phyloP scores from a whole-genome alignment of 2,113 vertebrate species.

The Hystrix brachyura region DNA sequence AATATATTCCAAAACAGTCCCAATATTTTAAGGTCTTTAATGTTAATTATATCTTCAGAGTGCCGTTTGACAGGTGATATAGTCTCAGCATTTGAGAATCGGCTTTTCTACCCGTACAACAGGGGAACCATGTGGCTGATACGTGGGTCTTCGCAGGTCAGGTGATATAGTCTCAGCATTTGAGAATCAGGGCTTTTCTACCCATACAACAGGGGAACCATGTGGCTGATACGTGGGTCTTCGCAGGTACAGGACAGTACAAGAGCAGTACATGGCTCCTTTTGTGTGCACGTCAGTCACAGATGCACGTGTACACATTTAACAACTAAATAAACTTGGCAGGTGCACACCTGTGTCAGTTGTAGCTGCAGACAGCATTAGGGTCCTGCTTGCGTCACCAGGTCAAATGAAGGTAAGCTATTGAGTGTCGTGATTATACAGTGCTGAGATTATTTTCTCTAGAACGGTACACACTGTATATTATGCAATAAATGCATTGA shows the following conservation, averaged over 20 bases:
- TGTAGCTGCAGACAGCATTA: fast-evolving
- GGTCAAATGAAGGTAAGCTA: not conserved
- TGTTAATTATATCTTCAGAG: not conserved
- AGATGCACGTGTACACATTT: too few relatives aligned
- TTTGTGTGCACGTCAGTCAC: not conserved
- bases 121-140: not conserved
- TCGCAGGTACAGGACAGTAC: not conserved
- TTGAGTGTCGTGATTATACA: not conserved
- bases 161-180: not conserved
- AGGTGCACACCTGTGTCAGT: not conserved
- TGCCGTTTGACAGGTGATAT: not conserved
- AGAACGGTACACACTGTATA: not conserved
- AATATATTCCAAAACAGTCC: not conserved
- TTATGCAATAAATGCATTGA: not conserved
- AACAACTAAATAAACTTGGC: not conserved
- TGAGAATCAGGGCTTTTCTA: not conserved
- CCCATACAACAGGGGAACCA: not conserved
- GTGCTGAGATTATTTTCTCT: not conserved
- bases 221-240: not conserved
- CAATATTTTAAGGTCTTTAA: not conserved
- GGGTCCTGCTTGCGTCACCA: not conserved
- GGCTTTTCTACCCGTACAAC: not conserved
- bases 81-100: not conserved
- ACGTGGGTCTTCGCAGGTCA: not conserved
- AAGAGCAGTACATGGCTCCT: fast-evolving